Conservation (phyloP, 2,797 vertebrate species). For the Gila robusta region DNA sequence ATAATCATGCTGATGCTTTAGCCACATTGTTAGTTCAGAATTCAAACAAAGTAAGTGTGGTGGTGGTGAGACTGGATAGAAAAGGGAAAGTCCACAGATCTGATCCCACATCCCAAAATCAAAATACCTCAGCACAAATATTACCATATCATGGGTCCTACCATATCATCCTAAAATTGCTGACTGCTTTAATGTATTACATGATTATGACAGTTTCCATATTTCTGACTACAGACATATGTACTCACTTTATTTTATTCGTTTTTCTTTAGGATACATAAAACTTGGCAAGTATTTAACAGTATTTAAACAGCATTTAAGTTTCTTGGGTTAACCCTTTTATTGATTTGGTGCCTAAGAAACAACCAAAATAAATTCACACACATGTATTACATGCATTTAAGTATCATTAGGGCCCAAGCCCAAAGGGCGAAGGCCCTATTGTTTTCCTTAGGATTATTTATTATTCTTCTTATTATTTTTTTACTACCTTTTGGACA, state of each 20-base stretch:
- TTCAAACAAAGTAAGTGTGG: conserved; percentile 10
- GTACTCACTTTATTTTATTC: background rate
- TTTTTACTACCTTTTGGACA: too few relatives aligned
- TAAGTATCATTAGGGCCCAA: background rate
- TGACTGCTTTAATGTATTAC: conserved; percentile 32
- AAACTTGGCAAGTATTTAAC: too few relatives aligned
- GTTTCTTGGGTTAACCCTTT: background rate
- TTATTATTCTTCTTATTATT: too few relatives aligned
- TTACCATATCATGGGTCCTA: background rate
- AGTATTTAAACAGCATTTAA: background rate
- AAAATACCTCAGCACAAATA: conserved; percentile 43
- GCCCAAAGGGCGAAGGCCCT: too few relatives aligned
- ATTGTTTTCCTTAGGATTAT: too few relatives aligned
- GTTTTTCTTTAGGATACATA: background rate
- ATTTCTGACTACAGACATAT: background rate
- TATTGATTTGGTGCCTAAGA: background rate
- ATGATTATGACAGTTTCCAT: conserved; percentile 17
- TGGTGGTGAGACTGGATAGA: background rate
- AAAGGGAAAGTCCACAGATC: conserved; percentile 45
- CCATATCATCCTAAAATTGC: background rate
- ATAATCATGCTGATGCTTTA: conserved; percentile 12
- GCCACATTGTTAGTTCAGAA: conserved; percentile 25
- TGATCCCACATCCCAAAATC: conserved; percentile 52
- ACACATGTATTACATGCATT: background rate
- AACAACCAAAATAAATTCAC: background rate